phyloP scores from a whole-genome alignment of 2,113 vertebrate genomes.

The Sinocyclocheilus maitianheensis region DNA sequence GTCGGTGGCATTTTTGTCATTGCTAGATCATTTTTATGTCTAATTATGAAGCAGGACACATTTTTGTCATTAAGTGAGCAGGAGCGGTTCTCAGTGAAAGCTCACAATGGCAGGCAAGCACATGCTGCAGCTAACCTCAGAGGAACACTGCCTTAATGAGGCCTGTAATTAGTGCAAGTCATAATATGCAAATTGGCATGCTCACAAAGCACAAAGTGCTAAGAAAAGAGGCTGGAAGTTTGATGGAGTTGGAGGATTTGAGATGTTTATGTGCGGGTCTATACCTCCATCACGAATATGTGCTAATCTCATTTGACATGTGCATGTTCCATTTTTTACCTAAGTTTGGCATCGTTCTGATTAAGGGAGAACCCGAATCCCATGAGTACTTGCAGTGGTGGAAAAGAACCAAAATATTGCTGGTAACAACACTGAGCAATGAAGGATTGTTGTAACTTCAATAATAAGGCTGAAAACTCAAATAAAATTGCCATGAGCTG shows the following conservation, averaged over 20 bases:
- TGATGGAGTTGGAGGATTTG: conserved; percentile 22
- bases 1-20: conserved; percentile 36
- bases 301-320: conserved; percentile 25
- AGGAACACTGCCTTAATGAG: conserved; percentile 56
- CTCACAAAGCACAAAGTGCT: background rate
- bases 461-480: conserved; percentile 4
- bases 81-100: conserved; percentile 21
- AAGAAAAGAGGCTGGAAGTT: conserved; percentile 14
- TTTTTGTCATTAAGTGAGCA: conserved; percentile 34
- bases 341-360: conserved; percentile 28
- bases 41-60: conserved; percentile 50
- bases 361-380: background rate
- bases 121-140: conserved; percentile 50
- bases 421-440: background rate
- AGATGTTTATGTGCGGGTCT: background rate
- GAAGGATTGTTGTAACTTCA: background rate
- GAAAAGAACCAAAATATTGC: background rate
- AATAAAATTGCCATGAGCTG: conserved; percentile 17
- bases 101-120: conserved; percentile 42
- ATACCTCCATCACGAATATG: conserved; percentile 1
- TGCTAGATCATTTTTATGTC: conserved; percentile 53
- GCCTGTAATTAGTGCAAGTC: conserved; percentile 62
- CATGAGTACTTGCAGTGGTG: background rate
- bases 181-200: conserved; percentile 61
- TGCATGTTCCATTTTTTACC: conserved; percentile 26